phyloP scores from a whole-genome alignment of 2,888 invertebrate species.

The Crematogaster levior region DNA sequence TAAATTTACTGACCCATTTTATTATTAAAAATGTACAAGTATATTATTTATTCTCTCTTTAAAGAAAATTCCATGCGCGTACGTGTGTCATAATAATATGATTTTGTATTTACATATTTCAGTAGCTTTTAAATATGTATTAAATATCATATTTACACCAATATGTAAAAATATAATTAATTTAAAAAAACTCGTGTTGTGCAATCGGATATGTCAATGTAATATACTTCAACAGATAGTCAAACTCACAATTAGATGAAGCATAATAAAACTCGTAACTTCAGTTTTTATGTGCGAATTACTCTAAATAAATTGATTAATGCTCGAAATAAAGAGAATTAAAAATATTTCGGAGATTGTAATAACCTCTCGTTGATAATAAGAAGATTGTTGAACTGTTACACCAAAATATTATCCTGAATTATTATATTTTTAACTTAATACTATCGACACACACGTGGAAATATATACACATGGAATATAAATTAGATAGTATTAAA shows the following conservation, averaged over 20 bases:
- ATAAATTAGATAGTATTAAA: not conserved
- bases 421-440: not conserved
- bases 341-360: not conserved
- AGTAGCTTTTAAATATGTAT: constrained; percentile 11
- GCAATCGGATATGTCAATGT: not conserved
- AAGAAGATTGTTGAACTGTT: not conserved
- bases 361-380: not conserved
- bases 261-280: not conserved
- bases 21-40: constrained; percentile 17
- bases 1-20: not conserved
- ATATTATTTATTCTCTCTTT: constrained; percentile 12
- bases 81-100: not conserved
- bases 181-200: not conserved
- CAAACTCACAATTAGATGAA: not conserved
- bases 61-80: not conserved
- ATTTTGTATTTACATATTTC: constrained; percentile 11
- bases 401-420: not conserved
- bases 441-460: no score
- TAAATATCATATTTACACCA: constrained; percentile 4
- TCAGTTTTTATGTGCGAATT: not conserved
- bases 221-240: not conserved
- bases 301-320: not conserved
- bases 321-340: not conserved
- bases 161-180: constrained; percentile 28
- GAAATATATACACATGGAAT: no score